Percentiles rank a stretch among this genome's conserved stretches.
Evolutionary conservation across 2,113 vertebrate species (phyloP).

Genomic region (Mugil cephalus): DNA sequence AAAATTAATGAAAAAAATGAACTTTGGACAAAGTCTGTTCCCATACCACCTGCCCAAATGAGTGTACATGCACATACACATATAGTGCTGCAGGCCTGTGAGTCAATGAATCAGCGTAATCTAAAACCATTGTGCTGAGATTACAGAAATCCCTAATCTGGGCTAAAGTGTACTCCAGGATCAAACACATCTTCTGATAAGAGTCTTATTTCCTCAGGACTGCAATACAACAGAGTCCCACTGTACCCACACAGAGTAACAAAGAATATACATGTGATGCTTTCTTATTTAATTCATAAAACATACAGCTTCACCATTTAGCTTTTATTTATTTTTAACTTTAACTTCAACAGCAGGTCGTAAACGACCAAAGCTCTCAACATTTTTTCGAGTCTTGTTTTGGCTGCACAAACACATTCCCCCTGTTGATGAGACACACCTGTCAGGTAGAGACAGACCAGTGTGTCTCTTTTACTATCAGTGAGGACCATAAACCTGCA

Average conservation of each 20-base stretch:
- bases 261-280: no score
- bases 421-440: neutral
- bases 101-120: conserved; percentile 66
- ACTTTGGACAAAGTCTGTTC: neutral
- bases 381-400: no score
- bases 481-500: neutral
- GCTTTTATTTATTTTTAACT: neutral
- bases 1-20: conserved; percentile 10
- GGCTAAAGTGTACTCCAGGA: conserved; percentile 43
- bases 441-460: conserved; percentile 22
- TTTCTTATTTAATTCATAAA: no score
- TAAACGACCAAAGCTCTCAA: neutral
- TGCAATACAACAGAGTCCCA: conserved; percentile 3
- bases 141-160: conserved; percentile 76
- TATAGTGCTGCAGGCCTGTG: neutral
- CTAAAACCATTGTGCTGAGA: conserved; percentile 74
- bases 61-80: neutral
- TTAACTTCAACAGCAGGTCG: neutral
- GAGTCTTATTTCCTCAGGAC: conserved; percentile 46
- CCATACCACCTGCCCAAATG: neutral
- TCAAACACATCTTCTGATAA: conserved; percentile 48
- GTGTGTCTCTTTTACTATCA: conserved; percentile 16
- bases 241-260: conserved; percentile 12
- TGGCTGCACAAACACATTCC: neutral
- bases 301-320: neutral